phyloP scores from a whole-genome alignment of 2,888 invertebrate species.

The Hyles lineata region DNA sequence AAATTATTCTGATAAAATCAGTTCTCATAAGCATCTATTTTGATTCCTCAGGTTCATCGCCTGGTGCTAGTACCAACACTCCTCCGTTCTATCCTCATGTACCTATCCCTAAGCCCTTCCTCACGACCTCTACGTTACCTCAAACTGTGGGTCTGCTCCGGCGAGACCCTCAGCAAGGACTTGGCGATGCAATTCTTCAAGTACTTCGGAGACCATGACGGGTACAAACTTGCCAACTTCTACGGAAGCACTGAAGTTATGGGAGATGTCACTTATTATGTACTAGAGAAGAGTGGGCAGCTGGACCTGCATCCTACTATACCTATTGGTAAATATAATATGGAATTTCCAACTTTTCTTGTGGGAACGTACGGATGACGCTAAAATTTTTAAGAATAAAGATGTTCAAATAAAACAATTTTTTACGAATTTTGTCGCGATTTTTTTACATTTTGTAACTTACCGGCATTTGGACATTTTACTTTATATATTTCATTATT shows the following conservation, averaged over 20 bases:
- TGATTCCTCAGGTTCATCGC: slow-evolving; percentile 86
- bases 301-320: slow-evolving; percentile 87
- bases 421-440: no score
- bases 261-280: slow-evolving; percentile 94
- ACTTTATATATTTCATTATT: no score
- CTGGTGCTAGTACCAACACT: slow-evolving; percentile 94
- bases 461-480: no score
- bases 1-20: background rate
- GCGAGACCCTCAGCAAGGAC: slow-evolving; percentile 90
- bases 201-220: slow-evolving; percentile 86
- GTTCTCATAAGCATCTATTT: background rate
- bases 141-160: slow-evolving; percentile 94
- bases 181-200: slow-evolving; percentile 91
- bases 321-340: slow-evolving; percentile 89
- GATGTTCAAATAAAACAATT: no score
- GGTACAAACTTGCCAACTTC: slow-evolving; percentile 91
- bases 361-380: background rate
- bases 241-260: slow-evolving; percentile 97
- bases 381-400: background rate
- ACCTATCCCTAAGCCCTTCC: slow-evolving; percentile 86
- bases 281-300: slow-evolving; percentile 86
- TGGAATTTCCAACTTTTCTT: background rate
- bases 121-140: slow-evolving; percentile 84
- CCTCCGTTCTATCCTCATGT: slow-evolving; percentile 91
- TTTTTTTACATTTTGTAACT: no score